These are phyloP conservation scores for Sebastes goodei DNA, from an alignment of 2,797 vertebrate species.

Conservation along the genomic window DNA sequence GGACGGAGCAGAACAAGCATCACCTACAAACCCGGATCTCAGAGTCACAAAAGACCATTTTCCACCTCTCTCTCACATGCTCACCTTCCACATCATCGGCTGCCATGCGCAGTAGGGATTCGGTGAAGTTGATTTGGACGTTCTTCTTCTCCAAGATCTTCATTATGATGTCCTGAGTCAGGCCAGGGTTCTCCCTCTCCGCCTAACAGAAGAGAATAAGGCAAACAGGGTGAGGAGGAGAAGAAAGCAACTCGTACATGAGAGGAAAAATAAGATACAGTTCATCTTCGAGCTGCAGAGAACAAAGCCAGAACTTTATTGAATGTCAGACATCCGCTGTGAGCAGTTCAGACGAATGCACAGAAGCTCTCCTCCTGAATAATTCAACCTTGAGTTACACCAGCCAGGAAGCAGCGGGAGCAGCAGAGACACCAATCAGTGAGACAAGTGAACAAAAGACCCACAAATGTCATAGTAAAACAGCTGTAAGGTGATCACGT, in stretches of 20 bases:
- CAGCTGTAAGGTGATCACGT: conserved; percentile 47
- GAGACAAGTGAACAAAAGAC: conserved; percentile 42
- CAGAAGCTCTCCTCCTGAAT: conserved; percentile 43
- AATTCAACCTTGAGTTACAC: conserved; percentile 42
- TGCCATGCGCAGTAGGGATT: conserved; percentile 97
- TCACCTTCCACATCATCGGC: conserved; percentile 96
- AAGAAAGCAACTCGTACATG: background rate
- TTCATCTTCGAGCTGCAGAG: background rate
- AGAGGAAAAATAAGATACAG: background rate
- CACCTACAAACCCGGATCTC: background rate
- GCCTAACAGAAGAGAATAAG: conserved; percentile 79
- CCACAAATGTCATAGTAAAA: conserved; percentile 40
- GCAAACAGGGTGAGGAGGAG: background rate
- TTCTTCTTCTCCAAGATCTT: conserved; percentile 99
- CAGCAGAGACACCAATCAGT: conserved; percentile 29
- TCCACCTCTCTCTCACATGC: background rate
- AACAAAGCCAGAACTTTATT: conserved; percentile 23
- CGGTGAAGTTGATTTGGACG: conserved; percentile 97
- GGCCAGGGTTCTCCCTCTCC: conserved; percentile 98
- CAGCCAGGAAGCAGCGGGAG: conserved; percentile 9
- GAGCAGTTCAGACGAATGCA: conserved; percentile 24
- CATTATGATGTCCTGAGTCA: conserved; percentile 99
- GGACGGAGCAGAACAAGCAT: background rate
- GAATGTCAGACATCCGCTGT: conserved; percentile 6
- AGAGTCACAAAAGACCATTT: background rate